Conservation (phyloP, 2,888 invertebrate species). For the Formica aserva region DNA sequence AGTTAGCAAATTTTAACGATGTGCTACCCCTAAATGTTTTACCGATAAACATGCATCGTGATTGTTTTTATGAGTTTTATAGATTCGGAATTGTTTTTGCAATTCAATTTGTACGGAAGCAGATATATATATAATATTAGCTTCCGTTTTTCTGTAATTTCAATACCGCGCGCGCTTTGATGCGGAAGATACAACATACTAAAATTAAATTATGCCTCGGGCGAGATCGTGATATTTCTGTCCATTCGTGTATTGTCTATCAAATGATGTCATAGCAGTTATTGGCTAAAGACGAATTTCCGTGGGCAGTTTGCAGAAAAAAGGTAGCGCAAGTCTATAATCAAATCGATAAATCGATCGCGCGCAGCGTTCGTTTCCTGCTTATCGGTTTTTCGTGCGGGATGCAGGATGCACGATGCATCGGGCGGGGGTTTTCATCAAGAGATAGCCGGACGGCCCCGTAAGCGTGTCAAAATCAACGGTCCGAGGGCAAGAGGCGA, state of each 20-base stretch:
- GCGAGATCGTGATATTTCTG: not conserved
- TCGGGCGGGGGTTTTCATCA: conserved; percentile 64
- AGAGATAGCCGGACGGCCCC: conserved; percentile 65
- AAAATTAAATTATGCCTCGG: not conserved
- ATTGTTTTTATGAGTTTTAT: not conserved
- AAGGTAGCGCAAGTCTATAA: conserved; percentile 60
- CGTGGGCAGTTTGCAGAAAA: conserved; percentile 40
- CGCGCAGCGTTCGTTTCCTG: conserved; percentile 68
- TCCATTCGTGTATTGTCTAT: conserved; percentile 19
- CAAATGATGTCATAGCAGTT: not conserved
- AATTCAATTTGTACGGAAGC: not conserved
- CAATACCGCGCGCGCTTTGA: not conserved
- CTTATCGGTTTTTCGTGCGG: conserved; percentile 63
- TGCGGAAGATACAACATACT: not conserved
- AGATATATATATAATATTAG: conserved; percentile 10
- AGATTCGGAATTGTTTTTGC: not conserved
- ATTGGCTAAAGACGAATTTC: conserved; percentile 45
- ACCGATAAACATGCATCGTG: too few species aligned
- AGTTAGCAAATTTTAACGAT: not conserved
- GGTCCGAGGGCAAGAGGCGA: conserved; percentile 72
- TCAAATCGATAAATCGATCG: conserved; percentile 70
- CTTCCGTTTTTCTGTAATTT: not conserved
- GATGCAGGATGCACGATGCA: conserved; percentile 57
- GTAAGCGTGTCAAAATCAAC: conserved; percentile 74
- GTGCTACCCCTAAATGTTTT: not conserved